Evolutionary conservation across 2,113 vertebrate genomes (phyloP), one percentile per base, ranked within the genome.

Genomic region (Aepyceros melampus): DNA sequence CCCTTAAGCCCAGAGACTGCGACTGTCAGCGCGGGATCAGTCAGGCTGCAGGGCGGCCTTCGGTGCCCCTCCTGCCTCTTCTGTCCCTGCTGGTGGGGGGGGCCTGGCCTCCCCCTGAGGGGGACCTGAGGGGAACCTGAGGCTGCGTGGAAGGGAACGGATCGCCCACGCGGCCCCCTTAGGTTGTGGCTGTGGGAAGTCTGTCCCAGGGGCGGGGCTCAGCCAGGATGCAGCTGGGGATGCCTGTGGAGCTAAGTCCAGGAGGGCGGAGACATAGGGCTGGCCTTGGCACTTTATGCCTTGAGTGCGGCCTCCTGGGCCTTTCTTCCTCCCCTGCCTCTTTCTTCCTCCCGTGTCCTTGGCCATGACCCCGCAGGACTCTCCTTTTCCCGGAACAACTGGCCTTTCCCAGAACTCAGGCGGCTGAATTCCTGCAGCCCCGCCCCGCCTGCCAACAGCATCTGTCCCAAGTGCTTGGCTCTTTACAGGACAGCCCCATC

Each of bases 11-110:
- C 99, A 85, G 99, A 60, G 7, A 13, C 67, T 97, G 97, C 51
- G 16, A 97, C 3, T 97, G 98, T 45, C 97, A 62, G 7, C 98
- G 98, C 21, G 93, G 98, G 49, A 76, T 98, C 85, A 98, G 40
- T 40, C 49, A 99, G 74, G 96, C 90, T 0, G 8, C 92, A 0
- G n/a, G 49, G 14, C 25, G 0, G 36, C 47, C 0, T 11, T 8
- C 36, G 1, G 2, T 19, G 45, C 6, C 58, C 43, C 43, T 67
- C 33, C 83, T 62, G 86, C 33, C 40, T 25, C 88, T 94, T 7
- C 58, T 95, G 76, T 51, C 86, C 47, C 51, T 94, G 40, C 76
- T 98, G 91, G 33, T 74, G 3, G 53, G 55, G n/a, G n/a, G 49
- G 33, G 3, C 19, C 2, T 47, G 29, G 7, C 51, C 27, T 83